Evolutionary conservation across 2,113 vertebrate genomes (phyloP).

Genomic region (rat (Rattus norvegicus)): GRCr8 NC_086033.1:66071001-66071500

Average conservation of each 20-base stretch:
- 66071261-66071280: constrained; percentile 76
- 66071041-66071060: constrained; percentile 65
- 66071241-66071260: constrained; percentile 76
- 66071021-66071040: background rate
- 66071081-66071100: constrained; percentile 73
- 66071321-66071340: constrained; percentile 73
- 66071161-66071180: constrained; percentile 69
- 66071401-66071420: constrained; percentile 72
- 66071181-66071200: constrained; percentile 74
- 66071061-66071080: constrained; percentile 71
- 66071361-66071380: constrained; percentile 58
- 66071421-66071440: constrained; percentile 57
- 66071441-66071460: constrained; percentile 71
- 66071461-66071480: constrained; percentile 70
- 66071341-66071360: constrained; percentile 73
- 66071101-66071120: constrained; percentile 65
- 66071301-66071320: constrained; percentile 74
- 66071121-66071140: constrained; percentile 66
- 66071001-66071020: constrained; percentile 38
- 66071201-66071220: constrained; percentile 78
- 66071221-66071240: constrained; percentile 75
- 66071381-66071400: constrained; percentile 64
- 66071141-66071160: constrained; percentile 70
- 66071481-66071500: constrained; percentile 68
- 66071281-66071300: constrained; percentile 78